phyloP scores from a whole-genome alignment of 2,888 invertebrate genomes.

The Drosophila robusta region DNA sequence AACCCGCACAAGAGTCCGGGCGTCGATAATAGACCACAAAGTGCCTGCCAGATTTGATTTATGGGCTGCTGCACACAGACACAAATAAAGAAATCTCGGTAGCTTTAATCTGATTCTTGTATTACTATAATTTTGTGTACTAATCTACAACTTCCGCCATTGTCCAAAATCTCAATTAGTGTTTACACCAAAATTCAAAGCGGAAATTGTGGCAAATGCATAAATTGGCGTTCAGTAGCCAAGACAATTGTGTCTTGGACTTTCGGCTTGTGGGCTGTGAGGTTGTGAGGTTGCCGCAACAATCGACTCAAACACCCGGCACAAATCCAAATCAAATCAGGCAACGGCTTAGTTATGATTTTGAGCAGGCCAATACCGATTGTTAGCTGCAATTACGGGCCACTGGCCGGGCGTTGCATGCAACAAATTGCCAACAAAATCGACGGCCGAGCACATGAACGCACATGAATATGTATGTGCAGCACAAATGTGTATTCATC shows the following conservation, averaged over 20 bases:
- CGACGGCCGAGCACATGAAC: not conserved
- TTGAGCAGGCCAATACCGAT: constrained; percentile 33
- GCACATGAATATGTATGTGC: not conserved
- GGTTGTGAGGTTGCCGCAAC: constrained; percentile 38
- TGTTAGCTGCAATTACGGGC: constrained; percentile 62
- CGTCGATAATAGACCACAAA: not conserved
- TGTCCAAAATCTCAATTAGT: constrained; percentile 56
- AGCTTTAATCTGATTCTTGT: not conserved
- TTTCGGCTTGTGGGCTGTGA: not conserved
- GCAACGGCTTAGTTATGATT: constrained; percentile 47
- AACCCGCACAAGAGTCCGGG: not conserved
- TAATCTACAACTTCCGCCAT: constrained; percentile 33
- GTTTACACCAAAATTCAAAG: constrained; percentile 31
- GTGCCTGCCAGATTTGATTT: constrained; percentile 4
- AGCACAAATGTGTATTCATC: constrained; percentile 1
- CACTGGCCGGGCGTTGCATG: constrained; percentile 43
- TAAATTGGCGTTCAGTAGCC: constrained; percentile 36
- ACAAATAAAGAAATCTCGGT: not conserved
- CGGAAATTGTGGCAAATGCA: constrained; percentile 71
- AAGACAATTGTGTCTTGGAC: constrained; percentile 8
- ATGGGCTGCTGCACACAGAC: not conserved
- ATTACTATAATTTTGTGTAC: constrained; percentile 25
- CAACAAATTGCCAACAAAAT: constrained; percentile 53
- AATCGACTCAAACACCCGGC: constrained; percentile 48
- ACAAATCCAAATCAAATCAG: constrained; percentile 47